Conservation (phyloP, 2,113 vertebrate genomes). For the Ophthalmolycus amberensis region DNA sequence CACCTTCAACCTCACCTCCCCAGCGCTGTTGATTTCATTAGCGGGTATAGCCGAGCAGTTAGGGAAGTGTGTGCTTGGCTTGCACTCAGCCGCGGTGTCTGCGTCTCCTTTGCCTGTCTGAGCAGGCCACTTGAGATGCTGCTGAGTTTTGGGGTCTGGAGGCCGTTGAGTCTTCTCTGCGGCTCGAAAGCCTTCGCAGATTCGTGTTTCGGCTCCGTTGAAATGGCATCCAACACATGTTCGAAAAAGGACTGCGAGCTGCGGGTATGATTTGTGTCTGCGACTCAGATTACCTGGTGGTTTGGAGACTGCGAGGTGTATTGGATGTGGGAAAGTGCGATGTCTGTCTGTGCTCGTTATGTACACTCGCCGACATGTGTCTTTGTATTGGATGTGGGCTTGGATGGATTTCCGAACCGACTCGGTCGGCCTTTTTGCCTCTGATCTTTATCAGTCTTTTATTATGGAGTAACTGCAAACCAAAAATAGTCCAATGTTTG, state of each 20-base stretch:
- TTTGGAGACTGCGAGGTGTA: constrained; percentile 36
- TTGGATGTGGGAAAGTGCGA: constrained; percentile 1
- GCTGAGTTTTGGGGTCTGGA: constrained; percentile 63
- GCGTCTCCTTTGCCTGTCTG: constrained; percentile 62
- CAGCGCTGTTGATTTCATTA: constrained; percentile 66
- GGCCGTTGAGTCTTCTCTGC: constrained; percentile 55
- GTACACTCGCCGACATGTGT: constrained; percentile 23
- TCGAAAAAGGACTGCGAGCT: constrained; percentile 31
- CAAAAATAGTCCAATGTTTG: neutral
- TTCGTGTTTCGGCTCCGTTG: constrained; percentile 34
- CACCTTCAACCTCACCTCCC: constrained; percentile 58
- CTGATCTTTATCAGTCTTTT: neutral
- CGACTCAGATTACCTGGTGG: constrained; percentile 49
- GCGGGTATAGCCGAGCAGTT: constrained; percentile 42
- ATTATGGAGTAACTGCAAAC: neutral
- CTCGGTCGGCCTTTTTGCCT: neutral
- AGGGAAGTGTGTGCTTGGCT: constrained; percentile 58
- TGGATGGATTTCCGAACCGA: neutral
- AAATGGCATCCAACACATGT: constrained; percentile 45
- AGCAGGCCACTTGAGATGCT: constrained; percentile 58
- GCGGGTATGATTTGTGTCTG: constrained; percentile 12
- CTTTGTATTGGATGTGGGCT: constrained; percentile 14
- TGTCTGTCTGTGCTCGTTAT: constrained; percentile 15
- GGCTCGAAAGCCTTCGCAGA: constrained; percentile 7
- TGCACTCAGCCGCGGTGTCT: constrained; percentile 31